A percentile compares a stretch with the other conserved stretches of the same genome.
phyloP scores from a whole-genome alignment of 2,888 invertebrate species.

The Watsonalla cultraria region DNA sequence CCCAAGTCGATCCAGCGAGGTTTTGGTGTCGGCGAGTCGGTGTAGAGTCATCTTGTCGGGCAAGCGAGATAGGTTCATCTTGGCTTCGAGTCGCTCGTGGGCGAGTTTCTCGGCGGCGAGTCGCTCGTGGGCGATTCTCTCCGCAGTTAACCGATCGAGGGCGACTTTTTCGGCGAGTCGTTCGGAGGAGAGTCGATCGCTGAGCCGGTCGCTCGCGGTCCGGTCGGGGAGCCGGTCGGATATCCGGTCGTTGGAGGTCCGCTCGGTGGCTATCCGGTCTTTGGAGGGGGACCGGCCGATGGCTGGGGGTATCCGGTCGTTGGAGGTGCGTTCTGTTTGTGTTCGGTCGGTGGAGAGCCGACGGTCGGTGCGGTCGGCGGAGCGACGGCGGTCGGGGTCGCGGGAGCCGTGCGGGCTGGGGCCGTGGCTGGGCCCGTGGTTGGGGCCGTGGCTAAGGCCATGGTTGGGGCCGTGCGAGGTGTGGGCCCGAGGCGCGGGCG shows the following conservation, averaged over 20 bases:
- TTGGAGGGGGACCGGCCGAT: neutral
- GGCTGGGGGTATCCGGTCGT: slow-evolving; percentile 18
- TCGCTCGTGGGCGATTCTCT: slow-evolving; percentile 37
- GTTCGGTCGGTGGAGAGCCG: slow-evolving; percentile 7
- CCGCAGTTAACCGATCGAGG: slow-evolving; percentile 35
- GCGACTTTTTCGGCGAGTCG: slow-evolving; percentile 18
- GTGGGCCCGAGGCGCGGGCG: slow-evolving; percentile 31
- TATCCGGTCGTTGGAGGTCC: slow-evolving; percentile 16
- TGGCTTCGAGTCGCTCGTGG: slow-evolving; percentile 14
- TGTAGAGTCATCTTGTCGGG: slow-evolving; percentile 20
- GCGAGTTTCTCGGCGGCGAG: slow-evolving; percentile 24
- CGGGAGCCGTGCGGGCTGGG: slow-evolving; percentile 28
- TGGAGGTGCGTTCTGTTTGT: slow-evolving; percentile 23
- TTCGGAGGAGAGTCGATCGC: slow-evolving; percentile 1
- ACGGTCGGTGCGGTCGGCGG: slow-evolving; percentile 40
- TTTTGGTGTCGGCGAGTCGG: slow-evolving; percentile 18
- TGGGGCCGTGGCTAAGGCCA: slow-evolving; percentile 35
- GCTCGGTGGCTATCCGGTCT: slow-evolving; percentile 18
- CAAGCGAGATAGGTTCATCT: neutral
- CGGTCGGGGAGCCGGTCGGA: slow-evolving; percentile 20
- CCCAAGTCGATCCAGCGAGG: slow-evolving; percentile 21
- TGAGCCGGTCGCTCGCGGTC: slow-evolving; percentile 19
- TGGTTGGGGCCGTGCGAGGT: slow-evolving; percentile 40
- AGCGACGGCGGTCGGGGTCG: slow-evolving; percentile 39
- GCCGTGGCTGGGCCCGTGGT: slow-evolving; percentile 29